phyloP scores from a whole-genome alignment of 2,113 vertebrate species.

The Nothobranchius furzeri region DNA sequence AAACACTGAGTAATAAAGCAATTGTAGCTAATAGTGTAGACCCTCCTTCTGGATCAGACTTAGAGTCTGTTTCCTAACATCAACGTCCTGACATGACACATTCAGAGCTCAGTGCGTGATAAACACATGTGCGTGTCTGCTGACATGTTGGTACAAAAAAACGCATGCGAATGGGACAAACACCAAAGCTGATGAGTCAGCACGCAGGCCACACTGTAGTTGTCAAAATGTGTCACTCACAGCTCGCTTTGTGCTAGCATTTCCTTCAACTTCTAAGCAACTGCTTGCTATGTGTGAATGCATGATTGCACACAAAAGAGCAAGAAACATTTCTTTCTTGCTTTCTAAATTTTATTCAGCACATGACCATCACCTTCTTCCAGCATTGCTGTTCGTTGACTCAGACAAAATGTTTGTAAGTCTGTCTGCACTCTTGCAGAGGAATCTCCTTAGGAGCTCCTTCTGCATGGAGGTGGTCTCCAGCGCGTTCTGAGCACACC shows the following conservation, averaged over 20 bases:
- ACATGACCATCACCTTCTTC: constrained; percentile 30
- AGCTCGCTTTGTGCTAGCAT: constrained; percentile 37
- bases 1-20: constrained; percentile 69
- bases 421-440: constrained; percentile 7
- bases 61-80: constrained; percentile 59
- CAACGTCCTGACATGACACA: constrained; percentile 57
- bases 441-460: constrained; percentile 9
- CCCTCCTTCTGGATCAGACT: constrained; percentile 53
- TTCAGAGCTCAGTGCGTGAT: constrained; percentile 14
- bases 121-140: constrained; percentile 26
- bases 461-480: constrained; percentile 37
- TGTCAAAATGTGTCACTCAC: constrained; percentile 45
- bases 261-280: constrained; percentile 36
- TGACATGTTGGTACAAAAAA: constrained; percentile 19
- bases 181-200: constrained; percentile 28
- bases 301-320: constrained; percentile 62
- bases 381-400: constrained; percentile 47
- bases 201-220: constrained; percentile 40
- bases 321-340: constrained; percentile 43
- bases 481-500: constrained; percentile 1
- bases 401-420: constrained; percentile 34
- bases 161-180: constrained; percentile 24
- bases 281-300: constrained; percentile 46
- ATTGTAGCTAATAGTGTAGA: constrained; percentile 53
- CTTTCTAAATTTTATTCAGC: constrained; percentile 18